phyloP scores from a whole-genome alignment of 2,888 invertebrate genomes.

The Antheraea assamensis region DNA sequence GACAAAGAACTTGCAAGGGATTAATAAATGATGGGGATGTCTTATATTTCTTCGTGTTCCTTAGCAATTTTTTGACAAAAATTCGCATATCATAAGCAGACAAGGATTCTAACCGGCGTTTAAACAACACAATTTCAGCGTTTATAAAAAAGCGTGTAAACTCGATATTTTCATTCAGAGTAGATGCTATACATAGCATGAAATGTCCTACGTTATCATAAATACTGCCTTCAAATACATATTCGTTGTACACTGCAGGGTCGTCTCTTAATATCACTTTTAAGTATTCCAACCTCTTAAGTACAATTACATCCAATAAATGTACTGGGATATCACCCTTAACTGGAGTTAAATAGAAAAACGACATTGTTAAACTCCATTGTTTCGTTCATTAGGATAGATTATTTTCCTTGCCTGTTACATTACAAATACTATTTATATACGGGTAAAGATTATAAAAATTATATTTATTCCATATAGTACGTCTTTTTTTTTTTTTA shows the following conservation, averaged over 20 bases:
- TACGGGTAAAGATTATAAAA: too few species aligned
- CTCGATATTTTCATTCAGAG: constrained; percentile 51
- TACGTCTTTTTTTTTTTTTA: too few species aligned
- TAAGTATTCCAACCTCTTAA: constrained; percentile 77
- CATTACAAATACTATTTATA: background rate
- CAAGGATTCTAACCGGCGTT: constrained; percentile 47
- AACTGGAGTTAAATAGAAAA: constrained; percentile 82
- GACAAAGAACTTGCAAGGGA: constrained; percentile 56
- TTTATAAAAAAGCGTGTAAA: constrained; percentile 60
- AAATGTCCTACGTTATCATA: constrained; percentile 84
- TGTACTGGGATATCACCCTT: constrained; percentile 79
- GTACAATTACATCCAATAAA: constrained; percentile 77
- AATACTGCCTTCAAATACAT: constrained; percentile 81
- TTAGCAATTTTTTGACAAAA: constrained; percentile 63
- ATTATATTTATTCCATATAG: too few species aligned
- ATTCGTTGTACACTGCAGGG: constrained; percentile 70
- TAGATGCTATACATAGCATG: constrained; percentile 70
- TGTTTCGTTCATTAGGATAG: constrained; percentile 7
- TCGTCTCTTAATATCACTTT: constrained; percentile 57
- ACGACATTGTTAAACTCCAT: constrained; percentile 56
- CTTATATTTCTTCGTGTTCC: constrained; percentile 51
- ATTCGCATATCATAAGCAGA: constrained; percentile 61
- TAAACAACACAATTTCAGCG: constrained; percentile 62
- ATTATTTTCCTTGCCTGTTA: background rate
- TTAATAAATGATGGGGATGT: constrained; percentile 38